These are phyloP conservation scores for Bungarus multicinctus DNA, from an alignment of 2,113 vertebrate species.

Conservation along the genomic window DNA sequence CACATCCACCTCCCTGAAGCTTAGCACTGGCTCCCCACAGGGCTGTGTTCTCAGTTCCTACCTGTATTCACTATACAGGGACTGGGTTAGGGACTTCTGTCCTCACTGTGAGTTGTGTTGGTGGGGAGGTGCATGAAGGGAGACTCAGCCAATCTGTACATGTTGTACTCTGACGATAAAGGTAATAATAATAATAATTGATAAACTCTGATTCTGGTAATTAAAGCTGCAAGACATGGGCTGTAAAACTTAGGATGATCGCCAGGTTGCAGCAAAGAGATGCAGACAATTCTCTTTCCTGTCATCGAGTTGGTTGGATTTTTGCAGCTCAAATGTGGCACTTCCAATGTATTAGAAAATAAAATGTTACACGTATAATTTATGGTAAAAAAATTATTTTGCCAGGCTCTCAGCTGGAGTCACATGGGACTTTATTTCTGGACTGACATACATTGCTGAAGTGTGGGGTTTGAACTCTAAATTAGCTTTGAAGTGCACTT, in stretches of 20 bases:
- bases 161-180: too few relatives aligned
- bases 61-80: too few relatives aligned
- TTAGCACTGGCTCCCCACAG: too few relatives aligned
- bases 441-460: not conserved
- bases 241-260: not conserved
- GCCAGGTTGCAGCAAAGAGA: not conserved
- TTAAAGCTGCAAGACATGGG: not conserved
- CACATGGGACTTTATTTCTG: not conserved
- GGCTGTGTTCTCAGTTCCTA: too few relatives aligned
- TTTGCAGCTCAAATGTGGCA: not conserved
- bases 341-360: not conserved
- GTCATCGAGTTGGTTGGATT: not conserved
- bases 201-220: too few relatives aligned
- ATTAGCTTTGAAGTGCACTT: not conserved
- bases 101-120: too few relatives aligned
- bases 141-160: too few relatives aligned
- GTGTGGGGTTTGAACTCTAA: not conserved
- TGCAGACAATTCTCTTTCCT: not conserved
- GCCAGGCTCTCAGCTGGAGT: not conserved
- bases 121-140: too few relatives aligned
- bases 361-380: not conserved
- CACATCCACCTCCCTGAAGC: too few relatives aligned
- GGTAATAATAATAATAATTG: too few relatives aligned
- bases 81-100: too few relatives aligned
- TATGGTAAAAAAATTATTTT: not conserved